phyloP scores from a whole-genome alignment of 1,140 invertebrate genomes.

The Lethrus apterus region DNA sequence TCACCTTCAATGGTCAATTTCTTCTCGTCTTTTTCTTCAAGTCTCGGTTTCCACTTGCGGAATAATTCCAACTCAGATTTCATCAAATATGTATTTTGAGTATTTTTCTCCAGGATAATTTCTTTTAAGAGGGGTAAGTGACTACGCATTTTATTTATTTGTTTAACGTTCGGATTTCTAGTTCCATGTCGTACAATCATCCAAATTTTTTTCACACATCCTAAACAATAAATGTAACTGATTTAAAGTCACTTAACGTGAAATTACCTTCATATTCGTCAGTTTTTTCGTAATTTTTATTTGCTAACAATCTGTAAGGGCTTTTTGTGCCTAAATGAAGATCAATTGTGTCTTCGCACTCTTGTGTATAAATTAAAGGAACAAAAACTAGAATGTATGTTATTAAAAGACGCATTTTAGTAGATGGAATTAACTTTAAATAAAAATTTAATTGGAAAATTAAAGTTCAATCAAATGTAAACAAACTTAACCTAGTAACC shows the following conservation, averaged over 20 bases:
- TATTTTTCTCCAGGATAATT: slow-evolving; percentile 42
- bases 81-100: background rate
- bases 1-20: slow-evolving; percentile 55
- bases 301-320: slow-evolving; percentile 54
- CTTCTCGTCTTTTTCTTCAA: slow-evolving; percentile 44
- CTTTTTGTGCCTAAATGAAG: slow-evolving; percentile 49
- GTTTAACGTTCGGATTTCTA: slow-evolving; percentile 51
- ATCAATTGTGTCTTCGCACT: slow-evolving; percentile 27
- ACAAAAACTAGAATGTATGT: slow-evolving; percentile 1
- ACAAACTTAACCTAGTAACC: background rate
- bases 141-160: slow-evolving; percentile 45
- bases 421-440: too few species aligned
- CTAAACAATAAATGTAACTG: background rate
- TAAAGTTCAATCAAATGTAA: background rate
- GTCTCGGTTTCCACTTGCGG: slow-evolving; percentile 45
- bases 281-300: slow-evolving; percentile 46
- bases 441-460: background rate
- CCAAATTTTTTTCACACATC: slow-evolving; percentile 49
- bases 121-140: slow-evolving; percentile 44
- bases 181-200: slow-evolving; percentile 61
- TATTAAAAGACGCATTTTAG: too few species aligned
- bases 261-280: slow-evolving; percentile 14
- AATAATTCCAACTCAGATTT: slow-evolving; percentile 34
- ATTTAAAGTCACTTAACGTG: background rate
- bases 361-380: background rate